Conservation (phyloP, 2,113 vertebrate genomes). For the Pithys albifrons region DNA sequence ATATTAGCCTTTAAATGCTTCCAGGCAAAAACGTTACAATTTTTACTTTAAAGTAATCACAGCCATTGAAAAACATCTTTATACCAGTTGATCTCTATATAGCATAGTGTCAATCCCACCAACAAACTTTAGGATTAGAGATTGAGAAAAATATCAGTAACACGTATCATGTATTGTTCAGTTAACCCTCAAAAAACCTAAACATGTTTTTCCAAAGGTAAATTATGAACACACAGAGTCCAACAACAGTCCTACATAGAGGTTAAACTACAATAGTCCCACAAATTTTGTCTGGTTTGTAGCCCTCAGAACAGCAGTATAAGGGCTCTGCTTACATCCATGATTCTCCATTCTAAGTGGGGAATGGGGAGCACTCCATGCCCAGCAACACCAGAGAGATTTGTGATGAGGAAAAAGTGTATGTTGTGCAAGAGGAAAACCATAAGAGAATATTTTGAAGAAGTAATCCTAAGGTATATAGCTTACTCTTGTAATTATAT, state of each 20-base stretch:
- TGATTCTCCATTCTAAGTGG: neutral
- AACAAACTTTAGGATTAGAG: neutral
- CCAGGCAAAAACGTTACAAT: conserved; percentile 2
- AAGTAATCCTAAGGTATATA: neutral
- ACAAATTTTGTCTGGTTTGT: neutral
- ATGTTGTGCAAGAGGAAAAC: neutral
- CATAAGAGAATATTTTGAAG: neutral
- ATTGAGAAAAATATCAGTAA: neutral
- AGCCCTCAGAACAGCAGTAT: neutral
- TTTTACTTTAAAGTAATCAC: neutral
- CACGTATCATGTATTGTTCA: neutral
- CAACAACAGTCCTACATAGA: neutral
- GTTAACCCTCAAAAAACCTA: neutral
- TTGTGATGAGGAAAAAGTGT: neutral
- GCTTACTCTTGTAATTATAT: neutral
- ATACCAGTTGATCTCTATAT: neutral
- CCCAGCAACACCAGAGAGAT: neutral
- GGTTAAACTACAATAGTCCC: neutral
- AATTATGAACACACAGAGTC: neutral
- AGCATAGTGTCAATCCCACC: neutral
- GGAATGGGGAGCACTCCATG: neutral
- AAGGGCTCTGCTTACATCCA: neutral
- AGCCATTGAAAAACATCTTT: neutral
- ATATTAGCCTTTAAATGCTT: conserved; percentile 26
- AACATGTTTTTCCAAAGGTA: neutral